Conservation (phyloP, 2,888 invertebrate species). For the Stramonita haemastoma region DNA sequence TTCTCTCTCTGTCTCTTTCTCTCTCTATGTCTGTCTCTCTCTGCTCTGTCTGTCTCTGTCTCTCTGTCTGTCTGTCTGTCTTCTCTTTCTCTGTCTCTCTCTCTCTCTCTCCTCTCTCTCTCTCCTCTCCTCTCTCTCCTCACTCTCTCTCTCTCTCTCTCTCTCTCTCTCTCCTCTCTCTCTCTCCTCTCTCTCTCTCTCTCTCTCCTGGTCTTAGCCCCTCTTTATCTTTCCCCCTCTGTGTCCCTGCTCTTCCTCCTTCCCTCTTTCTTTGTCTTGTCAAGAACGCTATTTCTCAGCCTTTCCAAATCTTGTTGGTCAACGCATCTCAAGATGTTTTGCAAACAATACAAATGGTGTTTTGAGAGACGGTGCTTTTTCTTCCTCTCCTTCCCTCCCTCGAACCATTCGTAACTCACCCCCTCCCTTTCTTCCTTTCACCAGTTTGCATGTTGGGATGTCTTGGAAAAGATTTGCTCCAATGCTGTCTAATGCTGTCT, state of each 20-base stretch:
- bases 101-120: neutral
- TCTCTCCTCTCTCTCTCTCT: neutral
- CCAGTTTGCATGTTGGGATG: no score
- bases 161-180: neutral
- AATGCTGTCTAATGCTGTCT: no score
- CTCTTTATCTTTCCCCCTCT: neutral
- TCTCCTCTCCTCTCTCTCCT: neutral
- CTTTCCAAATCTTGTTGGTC: neutral
- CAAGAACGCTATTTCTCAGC: neutral
- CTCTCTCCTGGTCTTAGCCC: neutral
- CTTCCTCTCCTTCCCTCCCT: neutral
- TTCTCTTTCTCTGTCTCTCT: neutral
- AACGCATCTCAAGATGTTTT: neutral
- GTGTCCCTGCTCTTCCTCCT: neutral
- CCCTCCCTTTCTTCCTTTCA: no score
- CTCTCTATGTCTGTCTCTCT: neutral
- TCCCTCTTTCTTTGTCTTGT: neutral
- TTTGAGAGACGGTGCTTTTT: neutral
- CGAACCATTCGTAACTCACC: no score
- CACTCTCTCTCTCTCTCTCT: no score
- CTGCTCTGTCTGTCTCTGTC: neutral
- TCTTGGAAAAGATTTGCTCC: no score
- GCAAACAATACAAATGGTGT: neutral
- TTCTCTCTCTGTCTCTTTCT: neutral
- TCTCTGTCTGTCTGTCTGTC: neutral